phyloP scores from a whole-genome alignment of 1,140 invertebrate species.

The Ditylenchus dipsaci region DNA sequence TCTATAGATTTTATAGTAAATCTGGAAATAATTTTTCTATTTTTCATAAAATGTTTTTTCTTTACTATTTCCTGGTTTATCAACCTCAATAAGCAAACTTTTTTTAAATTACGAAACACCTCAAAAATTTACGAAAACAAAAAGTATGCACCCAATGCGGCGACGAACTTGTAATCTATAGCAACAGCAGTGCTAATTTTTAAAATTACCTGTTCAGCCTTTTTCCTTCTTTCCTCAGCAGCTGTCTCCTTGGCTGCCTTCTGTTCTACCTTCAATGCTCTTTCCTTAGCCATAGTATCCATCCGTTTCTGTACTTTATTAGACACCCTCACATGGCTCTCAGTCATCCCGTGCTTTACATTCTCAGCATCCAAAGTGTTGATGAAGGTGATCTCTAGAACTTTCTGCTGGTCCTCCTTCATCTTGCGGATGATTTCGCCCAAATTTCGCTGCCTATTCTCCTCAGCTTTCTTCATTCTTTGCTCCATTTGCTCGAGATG shows the following conservation, averaged over 20 bases:
- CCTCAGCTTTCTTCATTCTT: conserved; percentile 35
- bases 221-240: conserved; percentile 32
- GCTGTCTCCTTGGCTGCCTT: conserved; percentile 39
- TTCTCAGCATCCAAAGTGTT: conserved; percentile 44
- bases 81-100: no score
- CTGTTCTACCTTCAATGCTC: conserved; percentile 27
- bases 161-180: no score
- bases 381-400: conserved; percentile 41
- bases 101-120: no score
- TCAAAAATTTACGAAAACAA: no score
- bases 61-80: no score
- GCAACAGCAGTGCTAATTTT: no score
- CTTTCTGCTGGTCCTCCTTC: conserved; percentile 46
- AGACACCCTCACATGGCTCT: conserved; percentile 20
- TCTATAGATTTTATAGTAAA: no score
- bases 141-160: no score
- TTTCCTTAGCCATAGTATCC: conserved; percentile 29
- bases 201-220: conserved; percentile 26
- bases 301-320: conserved; percentile 25
- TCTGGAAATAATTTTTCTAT: no score
- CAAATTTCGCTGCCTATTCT: conserved; percentile 49
- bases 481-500: conserved; percentile 6
- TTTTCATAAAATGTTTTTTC: no score
- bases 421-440: conserved; percentile 40
- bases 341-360: conserved; percentile 11